Conservation (phyloP, 1,140 invertebrate genomes). For the Caligus rogercresseyi region DNA sequence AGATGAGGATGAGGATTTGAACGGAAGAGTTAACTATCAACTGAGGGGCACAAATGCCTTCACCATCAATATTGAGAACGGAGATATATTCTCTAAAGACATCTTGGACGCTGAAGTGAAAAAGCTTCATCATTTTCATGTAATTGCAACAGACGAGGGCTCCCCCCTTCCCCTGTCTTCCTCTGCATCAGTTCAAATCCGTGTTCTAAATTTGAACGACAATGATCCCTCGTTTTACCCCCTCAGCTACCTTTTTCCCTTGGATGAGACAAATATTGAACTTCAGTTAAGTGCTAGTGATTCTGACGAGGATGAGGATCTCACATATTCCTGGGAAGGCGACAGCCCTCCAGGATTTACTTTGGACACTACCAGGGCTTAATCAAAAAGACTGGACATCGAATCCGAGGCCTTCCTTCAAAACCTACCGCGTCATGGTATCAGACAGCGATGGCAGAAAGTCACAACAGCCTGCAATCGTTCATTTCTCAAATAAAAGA, state of each 20-base stretch:
- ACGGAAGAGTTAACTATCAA: slow-evolving; percentile 69
- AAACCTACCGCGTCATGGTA: neutral
- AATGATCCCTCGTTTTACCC: slow-evolving; percentile 75
- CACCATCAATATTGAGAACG: slow-evolving; percentile 58
- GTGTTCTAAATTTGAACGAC: slow-evolving; percentile 72
- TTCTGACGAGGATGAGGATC: slow-evolving; percentile 12
- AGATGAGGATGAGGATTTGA: slow-evolving; percentile 72
- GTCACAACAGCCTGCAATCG: neutral
- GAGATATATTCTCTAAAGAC: slow-evolving; percentile 56
- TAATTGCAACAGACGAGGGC: slow-evolving; percentile 81
- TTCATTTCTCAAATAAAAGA: slow-evolving; percentile 8
- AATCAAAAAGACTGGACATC: neutral
- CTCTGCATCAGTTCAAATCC: slow-evolving; percentile 60
- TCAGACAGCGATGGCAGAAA: slow-evolving; percentile 3
- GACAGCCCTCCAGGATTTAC: neutral
- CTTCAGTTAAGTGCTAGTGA: slow-evolving; percentile 1
- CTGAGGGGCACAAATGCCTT: slow-evolving; percentile 44
- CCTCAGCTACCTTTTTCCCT: slow-evolving; percentile 49
- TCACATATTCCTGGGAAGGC: neutral
- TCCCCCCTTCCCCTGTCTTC: slow-evolving; percentile 58
- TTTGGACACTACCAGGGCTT: neutral
- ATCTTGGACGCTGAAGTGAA: slow-evolving; percentile 63
- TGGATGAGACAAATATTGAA: slow-evolving; percentile 37
- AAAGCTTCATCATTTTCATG: slow-evolving; percentile 53
- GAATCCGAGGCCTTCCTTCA: neutral